A percentile compares a stretch with the other conserved stretches of the same genome.
phyloP scores from a whole-genome alignment of 35 echinoderm and acorn worm genomes.

The Apostichopus parvimensis region DNA sequence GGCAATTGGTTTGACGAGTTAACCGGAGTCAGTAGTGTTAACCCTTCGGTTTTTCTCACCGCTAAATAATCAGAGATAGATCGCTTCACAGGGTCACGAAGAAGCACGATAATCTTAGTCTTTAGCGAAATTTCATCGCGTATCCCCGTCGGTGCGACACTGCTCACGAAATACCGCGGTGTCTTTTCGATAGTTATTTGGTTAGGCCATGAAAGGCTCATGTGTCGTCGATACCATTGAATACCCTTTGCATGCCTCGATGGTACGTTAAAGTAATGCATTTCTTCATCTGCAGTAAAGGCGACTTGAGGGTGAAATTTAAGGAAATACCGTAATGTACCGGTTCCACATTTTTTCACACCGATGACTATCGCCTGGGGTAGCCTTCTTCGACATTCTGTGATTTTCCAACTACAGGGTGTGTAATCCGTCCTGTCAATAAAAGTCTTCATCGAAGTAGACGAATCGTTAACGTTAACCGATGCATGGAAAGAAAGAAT shows the following conservation, averaged over 20 bases:
- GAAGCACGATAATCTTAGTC: constrained; percentile 62
- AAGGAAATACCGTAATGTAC: constrained; percentile 55
- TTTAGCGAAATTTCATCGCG: constrained; percentile 45
- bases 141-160: constrained; percentile 39
- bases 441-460: background rate
- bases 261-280: constrained; percentile 63
- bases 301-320: constrained; percentile 63
- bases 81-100: constrained; percentile 69
- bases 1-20: background rate
- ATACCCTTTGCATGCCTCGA: constrained; percentile 52
- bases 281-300: constrained; percentile 16
- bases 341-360: constrained; percentile 72
- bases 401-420: constrained; percentile 2
- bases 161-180: constrained; percentile 67
- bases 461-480: no score
- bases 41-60: constrained; percentile 9
- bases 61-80: constrained; percentile 65
- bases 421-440: background rate
- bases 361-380: constrained; percentile 65
- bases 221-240: constrained; percentile 64
- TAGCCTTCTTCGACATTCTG: constrained; percentile 26
- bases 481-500: background rate
- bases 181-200: constrained; percentile 78
- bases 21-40: background rate
- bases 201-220: constrained; percentile 51